phyloP scores from a whole-genome alignment of 2,113 vertebrate genomes.

The Coptodon rendalli region DNA sequence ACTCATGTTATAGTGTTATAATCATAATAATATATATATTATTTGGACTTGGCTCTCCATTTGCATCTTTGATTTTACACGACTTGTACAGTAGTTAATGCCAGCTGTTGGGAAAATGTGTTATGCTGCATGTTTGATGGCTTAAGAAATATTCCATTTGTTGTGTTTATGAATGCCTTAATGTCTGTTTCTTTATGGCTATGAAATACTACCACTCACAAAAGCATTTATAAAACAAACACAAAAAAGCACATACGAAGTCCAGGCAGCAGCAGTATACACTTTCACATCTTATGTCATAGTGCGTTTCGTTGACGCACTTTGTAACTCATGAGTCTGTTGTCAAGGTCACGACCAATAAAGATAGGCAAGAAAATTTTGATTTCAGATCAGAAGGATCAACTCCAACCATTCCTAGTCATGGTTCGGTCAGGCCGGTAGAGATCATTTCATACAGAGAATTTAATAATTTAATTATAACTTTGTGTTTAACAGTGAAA shows the following conservation, averaged over 20 bases:
- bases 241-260: background rate
- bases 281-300: background rate
- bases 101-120: background rate
- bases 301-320: background rate
- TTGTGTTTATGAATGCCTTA: background rate
- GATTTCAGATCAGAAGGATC: background rate
- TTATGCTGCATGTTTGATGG: background rate
- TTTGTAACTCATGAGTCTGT: background rate
- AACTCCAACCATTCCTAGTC: background rate
- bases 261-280: background rate
- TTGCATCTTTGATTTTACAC: background rate
- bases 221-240: background rate
- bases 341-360: conserved; percentile 14
- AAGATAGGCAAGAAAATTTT: background rate
- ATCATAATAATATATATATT: background rate
- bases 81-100: background rate
- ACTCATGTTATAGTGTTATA: background rate
- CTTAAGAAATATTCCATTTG: background rate
- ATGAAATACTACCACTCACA: background rate
- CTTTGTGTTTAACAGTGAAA: conserved; percentile 6
- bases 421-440: background rate
- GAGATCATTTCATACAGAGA: background rate
- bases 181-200: background rate
- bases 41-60: background rate
- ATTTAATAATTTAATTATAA: background rate